Evolutionary conservation across 1,140 invertebrate genomes (phyloP), one percentile per base, ranked within the genome.

Genomic region (Dinoponera quadriceps): DNA sequence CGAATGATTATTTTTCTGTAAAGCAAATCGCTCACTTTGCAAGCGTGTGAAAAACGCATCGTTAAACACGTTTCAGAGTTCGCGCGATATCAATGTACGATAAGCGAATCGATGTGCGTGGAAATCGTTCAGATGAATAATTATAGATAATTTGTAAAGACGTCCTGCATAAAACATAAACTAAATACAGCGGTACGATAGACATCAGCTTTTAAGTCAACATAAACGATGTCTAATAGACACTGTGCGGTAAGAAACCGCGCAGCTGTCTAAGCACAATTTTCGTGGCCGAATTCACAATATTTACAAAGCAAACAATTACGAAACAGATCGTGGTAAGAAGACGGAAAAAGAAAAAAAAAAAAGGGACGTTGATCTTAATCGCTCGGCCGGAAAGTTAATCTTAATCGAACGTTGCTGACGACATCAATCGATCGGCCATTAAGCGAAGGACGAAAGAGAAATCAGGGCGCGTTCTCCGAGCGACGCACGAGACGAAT

Each of bases 401-500:
- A 78, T 69, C 49, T 11, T 54, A 33, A 5, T 48, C 18, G 69
- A 78, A 71, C 57, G 25, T 20, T 44, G 48, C 29, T 4, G 44
- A 25, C 14, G 18, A 78, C 51, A 29, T 80, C 33, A 48, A 69
- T 71, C 75, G 75, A 57, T 69, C n/a, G 75, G 16, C 22, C 75
- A 69, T 78, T 69, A 62, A 66, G 27, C 59, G 29, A 73, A 73
- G 71, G 59, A 20, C 14, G 27, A 13, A 22, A 1, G 51, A 29
- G 33, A 71, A 80, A 71, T 80, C 65, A 71, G 25, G 65, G 22
- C 51, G 22, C 51, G 75, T 80, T 78, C 44, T 55, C 33, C 38
- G 25, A 66, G 51, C 62, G 62, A 29, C 65, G 82, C 60, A 73
- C n/a, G 69, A 73, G 49, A 82, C 87, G 85, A 88, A 88, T 88